phyloP scores from a whole-genome alignment of 2,797 vertebrate genomes.

The Coreius guichenoti region DNA sequence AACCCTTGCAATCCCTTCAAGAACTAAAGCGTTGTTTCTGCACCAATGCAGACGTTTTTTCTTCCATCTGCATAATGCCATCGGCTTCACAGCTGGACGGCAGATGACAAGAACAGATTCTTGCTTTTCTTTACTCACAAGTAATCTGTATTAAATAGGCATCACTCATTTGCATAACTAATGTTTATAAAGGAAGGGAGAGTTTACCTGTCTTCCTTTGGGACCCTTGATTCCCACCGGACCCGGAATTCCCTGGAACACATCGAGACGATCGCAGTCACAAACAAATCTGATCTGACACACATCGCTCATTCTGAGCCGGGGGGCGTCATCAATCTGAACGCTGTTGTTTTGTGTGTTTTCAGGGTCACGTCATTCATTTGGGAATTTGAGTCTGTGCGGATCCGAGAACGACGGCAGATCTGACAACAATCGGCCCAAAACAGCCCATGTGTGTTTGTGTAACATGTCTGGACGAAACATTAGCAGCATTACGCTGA shows the following conservation, averaged over 20 bases:
- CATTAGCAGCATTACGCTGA: neutral
- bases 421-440: neutral
- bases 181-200: conserved; percentile 5
- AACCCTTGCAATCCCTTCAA: neutral
- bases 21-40: conserved; percentile 17
- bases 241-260: conserved; percentile 86
- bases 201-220: conserved; percentile 90
- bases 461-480: neutral
- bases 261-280: conserved; percentile 36
- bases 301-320: neutral
- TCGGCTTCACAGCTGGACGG: neutral
- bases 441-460: neutral
- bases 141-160: neutral
- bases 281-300: conserved; percentile 10
- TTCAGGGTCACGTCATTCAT: conserved; percentile 13
- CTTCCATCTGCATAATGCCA: neutral
- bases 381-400: conserved; percentile 4
- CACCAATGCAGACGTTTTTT: conserved; percentile 19
- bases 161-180: conserved; percentile 9
- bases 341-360: neutral
- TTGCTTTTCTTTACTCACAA: neutral
- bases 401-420: neutral
- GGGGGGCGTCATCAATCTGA: conserved; percentile 9
- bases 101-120: neutral
- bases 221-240: conserved; percentile 86